Evolutionary conservation across 2,888 invertebrate species (phyloP).

Genomic region (Magallana nippona): DNA sequence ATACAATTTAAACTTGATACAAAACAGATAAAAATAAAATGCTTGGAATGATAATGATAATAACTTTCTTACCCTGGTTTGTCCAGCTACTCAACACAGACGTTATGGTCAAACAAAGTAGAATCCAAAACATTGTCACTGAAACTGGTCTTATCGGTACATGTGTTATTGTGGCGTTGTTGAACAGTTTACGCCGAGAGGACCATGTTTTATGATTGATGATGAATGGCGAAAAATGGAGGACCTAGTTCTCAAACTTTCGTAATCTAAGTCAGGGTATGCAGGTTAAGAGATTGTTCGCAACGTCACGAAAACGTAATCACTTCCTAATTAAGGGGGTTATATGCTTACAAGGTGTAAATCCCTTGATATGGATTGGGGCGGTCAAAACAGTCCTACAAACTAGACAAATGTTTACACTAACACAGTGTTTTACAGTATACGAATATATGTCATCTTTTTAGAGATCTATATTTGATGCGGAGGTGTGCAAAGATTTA

Average conservation of each 20-base stretch:
- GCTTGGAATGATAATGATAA: too few relatives aligned
- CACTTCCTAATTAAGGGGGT: background rate
- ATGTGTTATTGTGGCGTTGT: slow-evolving; percentile 14
- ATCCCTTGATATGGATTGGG: too few relatives aligned
- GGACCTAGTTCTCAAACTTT: background rate
- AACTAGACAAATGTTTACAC: too few relatives aligned
- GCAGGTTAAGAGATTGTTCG: background rate
- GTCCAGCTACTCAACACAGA: background rate
- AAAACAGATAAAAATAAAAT: too few relatives aligned
- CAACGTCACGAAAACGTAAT: slow-evolving; percentile 14
- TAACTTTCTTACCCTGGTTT: background rate
- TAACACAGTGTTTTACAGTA: too few relatives aligned
- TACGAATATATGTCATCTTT: too few relatives aligned
- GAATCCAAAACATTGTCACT: background rate
- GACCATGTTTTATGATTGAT: slow-evolving; percentile 11
- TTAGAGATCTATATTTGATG: too few relatives aligned
- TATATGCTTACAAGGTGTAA: too few relatives aligned
- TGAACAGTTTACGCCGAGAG: background rate
- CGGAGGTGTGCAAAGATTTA: too few relatives aligned
- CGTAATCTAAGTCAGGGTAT: background rate
- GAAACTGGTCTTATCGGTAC: slow-evolving; percentile 18
- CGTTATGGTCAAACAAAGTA: slow-evolving; percentile 5
- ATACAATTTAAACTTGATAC: too few relatives aligned
- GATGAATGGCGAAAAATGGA: slow-evolving; percentile 2
- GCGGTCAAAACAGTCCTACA: too few relatives aligned